Base-by-base conservation (phyloP, 1,140 invertebrate genomes). In the Octopus sinensis region DNA sequence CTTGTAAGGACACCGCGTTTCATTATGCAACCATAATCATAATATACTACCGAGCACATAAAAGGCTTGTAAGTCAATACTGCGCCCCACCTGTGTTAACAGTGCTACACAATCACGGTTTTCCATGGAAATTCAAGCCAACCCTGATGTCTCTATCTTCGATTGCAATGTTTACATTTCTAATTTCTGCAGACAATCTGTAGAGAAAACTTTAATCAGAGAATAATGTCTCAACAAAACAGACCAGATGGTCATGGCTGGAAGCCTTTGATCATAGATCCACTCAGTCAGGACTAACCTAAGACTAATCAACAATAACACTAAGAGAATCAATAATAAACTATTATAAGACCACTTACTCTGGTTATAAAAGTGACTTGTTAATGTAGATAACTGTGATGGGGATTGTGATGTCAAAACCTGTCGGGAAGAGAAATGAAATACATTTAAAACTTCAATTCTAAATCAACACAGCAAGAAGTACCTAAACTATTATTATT, bases 341-440 rank as follows among this genome's bases (percentile, higher is more conserved):
- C 17, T 62, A 62, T 62, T 62, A 73, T 5, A 73, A 23, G 3
- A 73, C 17, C 6, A 51, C 68, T 84, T 81, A 84, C 85, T 85
- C 85, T 86, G 85, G 73, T 81, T 83, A 68, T 87, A 86, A 78
- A 88, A 88, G 78, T 85, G 87, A 53, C 82, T 80, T 52, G 81
- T 82, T 12, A 83, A 83, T 43, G 85, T 81, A 53, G 86, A 81
- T 10, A 87, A 83, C 62, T 88, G 86, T 68, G 88, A 88, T n/a
- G 88, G 87, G 43, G 87, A 87, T 76, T 86, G 86, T 23, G 88
- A 88, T 56, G 85, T 82, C 86, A 88, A 81, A 81, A 88, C 84
- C 88, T 89, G 82, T 9, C 83, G 80, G 17, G 76, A 82, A 79
- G 76, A 82, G 56, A 73, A 5, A 12, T n/a, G 7, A 79, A 73